Percentiles rank a stretch among this genome's conserved stretches.
Conservation (phyloP, 2,113 vertebrate species). For the Synodontis membranacea region DNA sequence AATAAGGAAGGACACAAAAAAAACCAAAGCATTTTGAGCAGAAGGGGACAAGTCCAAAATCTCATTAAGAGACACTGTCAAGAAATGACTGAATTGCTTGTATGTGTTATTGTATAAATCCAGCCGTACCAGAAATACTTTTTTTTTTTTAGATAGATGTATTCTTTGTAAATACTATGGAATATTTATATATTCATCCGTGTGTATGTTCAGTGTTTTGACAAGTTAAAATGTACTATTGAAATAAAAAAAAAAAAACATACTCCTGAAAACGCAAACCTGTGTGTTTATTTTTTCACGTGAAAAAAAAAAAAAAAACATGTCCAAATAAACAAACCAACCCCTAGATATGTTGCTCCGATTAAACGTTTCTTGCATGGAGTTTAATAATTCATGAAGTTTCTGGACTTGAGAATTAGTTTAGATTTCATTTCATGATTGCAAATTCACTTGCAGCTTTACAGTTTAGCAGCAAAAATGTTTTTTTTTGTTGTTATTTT, state of each 20-base stretch:
- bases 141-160: constrained; percentile 27
- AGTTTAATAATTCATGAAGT: neutral
- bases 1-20: constrained; percentile 29
- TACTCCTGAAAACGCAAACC: neutral
- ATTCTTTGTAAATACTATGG: constrained; percentile 63
- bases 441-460: neutral
- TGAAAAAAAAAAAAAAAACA: neutral
- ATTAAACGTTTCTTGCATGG: neutral
- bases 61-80: constrained; percentile 37
- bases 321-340: neutral
- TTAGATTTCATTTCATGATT: neutral
- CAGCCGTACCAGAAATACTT: constrained; percentile 23
- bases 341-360: neutral
- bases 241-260: constrained; percentile 40
- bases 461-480: neutral
- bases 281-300: neutral
- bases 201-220: constrained; percentile 52
- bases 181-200: constrained; percentile 62
- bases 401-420: too few species aligned
- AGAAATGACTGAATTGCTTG: constrained; percentile 13
- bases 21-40: constrained; percentile 25
- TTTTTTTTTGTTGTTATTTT: neutral
- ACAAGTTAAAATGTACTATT: constrained; percentile 36
- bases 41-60: constrained; percentile 31
- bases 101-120: constrained; percentile 22